A percentile compares a stretch with the other conserved stretches of the same genome.
These are phyloP conservation scores for Drosophila kanekoi DNA, from an alignment of 2,888 invertebrate genomes.

Conservation along the genomic window DNA sequence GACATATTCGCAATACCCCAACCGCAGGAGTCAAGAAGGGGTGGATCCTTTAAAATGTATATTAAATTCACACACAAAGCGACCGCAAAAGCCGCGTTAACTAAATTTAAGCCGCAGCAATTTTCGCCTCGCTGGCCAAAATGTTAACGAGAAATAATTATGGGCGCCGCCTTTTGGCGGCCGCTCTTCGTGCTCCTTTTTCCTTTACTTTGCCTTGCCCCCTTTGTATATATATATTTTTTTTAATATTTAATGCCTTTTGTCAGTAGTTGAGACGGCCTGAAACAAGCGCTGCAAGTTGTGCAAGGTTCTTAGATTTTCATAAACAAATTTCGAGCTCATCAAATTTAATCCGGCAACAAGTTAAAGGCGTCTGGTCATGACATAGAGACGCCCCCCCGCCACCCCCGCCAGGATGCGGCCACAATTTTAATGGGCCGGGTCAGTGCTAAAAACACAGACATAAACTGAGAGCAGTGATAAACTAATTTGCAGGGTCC, in stretches of 20 bases:
- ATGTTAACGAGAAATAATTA: slow-evolving; percentile 77
- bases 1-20: background rate
- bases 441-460: slow-evolving; percentile 43
- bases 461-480: slow-evolving; percentile 44
- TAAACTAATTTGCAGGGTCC: slow-evolving; percentile 60
- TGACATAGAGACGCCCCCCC: background rate
- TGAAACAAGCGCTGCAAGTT: slow-evolving; percentile 22
- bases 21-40: background rate
- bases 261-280: slow-evolving; percentile 8
- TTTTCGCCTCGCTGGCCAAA: slow-evolving; percentile 68
- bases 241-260: slow-evolving; percentile 6
- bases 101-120: slow-evolving; percentile 60
- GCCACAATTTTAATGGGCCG: slow-evolving; percentile 24
- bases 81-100: slow-evolving; percentile 52
- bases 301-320: slow-evolving; percentile 66
- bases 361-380: slow-evolving; percentile 52
- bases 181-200: slow-evolving; percentile 11
- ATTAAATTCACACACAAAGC: slow-evolving; percentile 49
- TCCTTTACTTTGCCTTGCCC: slow-evolving; percentile 13
- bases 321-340: slow-evolving; percentile 59
- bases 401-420: background rate
- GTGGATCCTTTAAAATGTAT: slow-evolving; percentile 37
- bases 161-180: slow-evolving; percentile 37
- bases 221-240: background rate
- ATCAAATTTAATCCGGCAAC: slow-evolving; percentile 71